Percentiles rank a stretch among this genome's conserved stretches.
Evolutionary conservation across 2,113 vertebrate species (phyloP).

Genomic region (Myiozetetes cayanensis): DNA sequence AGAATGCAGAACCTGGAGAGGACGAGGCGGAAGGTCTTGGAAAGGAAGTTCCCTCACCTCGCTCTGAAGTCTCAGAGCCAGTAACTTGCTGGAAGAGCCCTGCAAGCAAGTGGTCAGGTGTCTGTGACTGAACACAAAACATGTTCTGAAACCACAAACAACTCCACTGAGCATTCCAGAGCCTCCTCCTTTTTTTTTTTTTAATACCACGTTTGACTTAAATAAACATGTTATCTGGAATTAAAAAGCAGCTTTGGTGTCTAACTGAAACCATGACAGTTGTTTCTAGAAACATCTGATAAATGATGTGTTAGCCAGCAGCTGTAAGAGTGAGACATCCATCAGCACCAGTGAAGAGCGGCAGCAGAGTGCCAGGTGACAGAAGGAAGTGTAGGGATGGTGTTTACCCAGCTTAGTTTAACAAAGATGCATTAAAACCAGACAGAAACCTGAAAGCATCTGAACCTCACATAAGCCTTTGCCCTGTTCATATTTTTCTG

Average conservation of each 20-base stretch:
- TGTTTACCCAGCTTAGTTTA: not conserved
- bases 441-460: not conserved
- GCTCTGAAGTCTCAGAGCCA: slow-evolving; percentile 62
- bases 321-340: not conserved
- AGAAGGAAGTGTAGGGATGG: not conserved
- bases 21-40: slow-evolving; percentile 59
- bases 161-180: not conserved
- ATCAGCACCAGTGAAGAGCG: not conserved
- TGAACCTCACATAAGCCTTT: not conserved
- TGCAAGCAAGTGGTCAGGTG: not conserved
- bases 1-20: slow-evolving; percentile 64
- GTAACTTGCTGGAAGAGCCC: not conserved
- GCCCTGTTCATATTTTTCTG: not conserved
- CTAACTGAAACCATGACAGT: not conserved
- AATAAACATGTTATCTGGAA: slow-evolving; percentile 12
- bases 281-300: not conserved
- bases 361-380: not conserved
- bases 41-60: slow-evolving; percentile 76
- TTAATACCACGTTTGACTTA: not conserved
- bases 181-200: not conserved
- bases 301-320: not conserved
- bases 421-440: not conserved
- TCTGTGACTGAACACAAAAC: not conserved
- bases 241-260: not conserved
- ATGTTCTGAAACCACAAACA: not conserved